These are phyloP conservation scores for Okapia johnstoni DNA, from an alignment of 2,113 vertebrate species.

Conservation along the genomic window DNA sequence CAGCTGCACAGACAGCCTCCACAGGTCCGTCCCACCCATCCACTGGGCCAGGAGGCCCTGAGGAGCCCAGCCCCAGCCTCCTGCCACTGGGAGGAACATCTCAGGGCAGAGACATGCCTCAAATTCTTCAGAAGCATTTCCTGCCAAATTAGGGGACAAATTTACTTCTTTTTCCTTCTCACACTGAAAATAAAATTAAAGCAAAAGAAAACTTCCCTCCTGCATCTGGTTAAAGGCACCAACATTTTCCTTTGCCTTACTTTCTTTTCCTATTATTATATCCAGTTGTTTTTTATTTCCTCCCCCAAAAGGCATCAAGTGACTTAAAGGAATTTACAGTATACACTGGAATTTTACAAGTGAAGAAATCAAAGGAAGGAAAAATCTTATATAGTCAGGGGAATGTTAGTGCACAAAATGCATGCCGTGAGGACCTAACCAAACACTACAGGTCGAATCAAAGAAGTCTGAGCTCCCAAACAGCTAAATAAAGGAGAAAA, in stretches of 20 bases:
- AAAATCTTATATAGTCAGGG: background rate
- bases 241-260: slow-evolving; percentile 22
- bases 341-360: background rate
- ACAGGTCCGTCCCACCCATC: background rate
- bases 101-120: background rate
- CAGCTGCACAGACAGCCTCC: background rate
- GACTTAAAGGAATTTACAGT: background rate
- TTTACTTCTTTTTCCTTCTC: background rate
- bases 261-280: slow-evolving; percentile 3
- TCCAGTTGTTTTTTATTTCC: background rate
- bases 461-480: background rate
- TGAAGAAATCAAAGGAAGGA: background rate
- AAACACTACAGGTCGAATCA: background rate
- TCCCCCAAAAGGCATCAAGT: background rate
- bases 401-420: slow-evolving; percentile 35
- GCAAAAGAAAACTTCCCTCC: slow-evolving; percentile 21
- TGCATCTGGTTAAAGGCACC: slow-evolving; percentile 3
- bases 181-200: slow-evolving; percentile 38
- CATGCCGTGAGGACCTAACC: slow-evolving; percentile 13
- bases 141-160: background rate
- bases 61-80: background rate
- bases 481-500: background rate
- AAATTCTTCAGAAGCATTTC: background rate
- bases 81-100: background rate
- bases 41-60: background rate